phyloP scores from a whole-genome alignment of 2,797 vertebrate species.

The Galago senegalensis region DNA sequence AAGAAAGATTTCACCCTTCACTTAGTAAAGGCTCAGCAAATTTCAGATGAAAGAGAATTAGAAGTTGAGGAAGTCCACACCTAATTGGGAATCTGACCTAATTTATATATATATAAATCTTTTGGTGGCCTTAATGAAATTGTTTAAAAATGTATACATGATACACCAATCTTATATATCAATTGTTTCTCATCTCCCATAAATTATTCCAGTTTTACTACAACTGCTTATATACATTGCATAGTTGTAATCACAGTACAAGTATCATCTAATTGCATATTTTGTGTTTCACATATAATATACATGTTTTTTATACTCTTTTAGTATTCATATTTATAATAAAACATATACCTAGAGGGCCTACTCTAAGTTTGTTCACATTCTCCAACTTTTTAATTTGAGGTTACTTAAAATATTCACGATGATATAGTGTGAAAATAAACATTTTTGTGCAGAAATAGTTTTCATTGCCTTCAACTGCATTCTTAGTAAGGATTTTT shows the following conservation, averaged over 20 bases:
- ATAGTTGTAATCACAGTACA: neutral
- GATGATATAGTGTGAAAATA: neutral
- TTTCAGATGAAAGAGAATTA: constrained; percentile 71
- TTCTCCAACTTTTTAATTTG: neutral
- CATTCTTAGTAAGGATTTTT: neutral
- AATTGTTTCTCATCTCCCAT: neutral
- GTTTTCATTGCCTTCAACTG: constrained; percentile 3
- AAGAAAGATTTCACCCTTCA: constrained; percentile 79
- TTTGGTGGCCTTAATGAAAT: neutral
- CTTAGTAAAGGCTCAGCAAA: constrained; percentile 79
- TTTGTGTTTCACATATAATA: neutral
- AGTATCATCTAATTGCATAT: neutral
- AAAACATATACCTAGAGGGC: neutral
- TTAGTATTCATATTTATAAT: neutral
- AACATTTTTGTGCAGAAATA: neutral
- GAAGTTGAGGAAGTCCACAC: constrained; percentile 64
- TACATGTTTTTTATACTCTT: neutral
- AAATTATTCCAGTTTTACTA: neutral
- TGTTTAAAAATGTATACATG: neutral
- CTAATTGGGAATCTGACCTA: constrained; percentile 54
- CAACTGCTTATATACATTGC: neutral
- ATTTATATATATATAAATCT: neutral
- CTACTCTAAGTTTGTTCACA: neutral
- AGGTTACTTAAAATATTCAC: neutral
- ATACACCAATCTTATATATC: neutral